A percentile compares a stretch with the other conserved stretches of the same genome.
phyloP scores from a whole-genome alignment of 2,113 vertebrate species.

The Trogon surrucura region DNA sequence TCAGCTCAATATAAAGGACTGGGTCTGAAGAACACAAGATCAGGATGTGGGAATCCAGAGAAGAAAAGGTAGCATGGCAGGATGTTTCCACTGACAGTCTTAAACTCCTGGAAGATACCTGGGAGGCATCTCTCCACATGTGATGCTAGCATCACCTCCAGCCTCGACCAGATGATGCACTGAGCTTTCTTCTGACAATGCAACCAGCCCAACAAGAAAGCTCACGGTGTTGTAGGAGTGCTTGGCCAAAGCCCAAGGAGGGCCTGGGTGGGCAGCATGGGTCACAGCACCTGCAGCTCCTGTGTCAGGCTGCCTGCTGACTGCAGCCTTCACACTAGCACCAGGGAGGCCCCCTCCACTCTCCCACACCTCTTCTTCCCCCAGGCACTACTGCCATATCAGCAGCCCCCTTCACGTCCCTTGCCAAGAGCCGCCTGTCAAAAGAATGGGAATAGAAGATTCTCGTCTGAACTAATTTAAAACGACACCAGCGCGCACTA shows the following conservation, averaged over 20 bases:
- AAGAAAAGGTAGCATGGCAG: not conserved
- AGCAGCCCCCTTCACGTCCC: not conserved
- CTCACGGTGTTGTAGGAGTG: rapidly evolving
- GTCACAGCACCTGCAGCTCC: not conserved
- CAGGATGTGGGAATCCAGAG: not conserved
- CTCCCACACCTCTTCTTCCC: not conserved
- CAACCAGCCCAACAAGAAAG: not conserved
- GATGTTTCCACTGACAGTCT: not conserved
- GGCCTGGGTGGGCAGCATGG: rapidly evolving
- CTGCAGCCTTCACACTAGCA: not conserved
- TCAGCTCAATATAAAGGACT: not conserved
- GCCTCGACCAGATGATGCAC: not conserved
- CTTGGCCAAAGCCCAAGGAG: not conserved
- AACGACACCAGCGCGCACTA: not conserved
- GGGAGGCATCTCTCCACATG: not conserved
- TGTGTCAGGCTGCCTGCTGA: not conserved
- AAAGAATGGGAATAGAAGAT: not conserved
- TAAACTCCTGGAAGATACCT: not conserved
- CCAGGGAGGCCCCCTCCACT: not conserved
- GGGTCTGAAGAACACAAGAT: not conserved
- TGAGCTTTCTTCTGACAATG: not conserved
- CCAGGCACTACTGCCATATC: not conserved
- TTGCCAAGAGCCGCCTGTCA: not conserved
- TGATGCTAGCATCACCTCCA: not conserved
- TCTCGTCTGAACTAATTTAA: not conserved